These are phyloP conservation scores for Cryptus armator DNA, from an alignment of 2,888 invertebrate species.

Conservation along the genomic window DNA sequence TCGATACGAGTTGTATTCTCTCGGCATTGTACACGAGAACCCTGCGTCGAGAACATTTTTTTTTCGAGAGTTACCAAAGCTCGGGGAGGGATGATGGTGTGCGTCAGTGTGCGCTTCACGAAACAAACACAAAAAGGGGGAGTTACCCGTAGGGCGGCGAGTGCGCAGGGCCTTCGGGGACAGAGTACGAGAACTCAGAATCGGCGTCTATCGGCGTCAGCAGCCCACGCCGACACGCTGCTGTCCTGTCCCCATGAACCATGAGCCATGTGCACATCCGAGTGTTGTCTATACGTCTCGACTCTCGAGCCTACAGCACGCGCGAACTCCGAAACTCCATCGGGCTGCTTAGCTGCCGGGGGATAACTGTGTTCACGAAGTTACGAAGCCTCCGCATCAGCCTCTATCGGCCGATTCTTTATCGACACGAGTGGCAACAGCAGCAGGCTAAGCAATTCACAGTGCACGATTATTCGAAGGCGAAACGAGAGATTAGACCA, in stretches of 20 bases:
- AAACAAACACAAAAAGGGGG: slow-evolving; percentile 49
- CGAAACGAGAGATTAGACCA: slow-evolving; percentile 21
- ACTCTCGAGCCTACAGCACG: neutral
- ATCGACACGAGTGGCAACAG: neutral
- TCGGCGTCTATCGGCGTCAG: slow-evolving; percentile 28
- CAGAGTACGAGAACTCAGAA: slow-evolving; percentile 26
- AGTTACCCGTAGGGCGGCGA: slow-evolving; percentile 45
- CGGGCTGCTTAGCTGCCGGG: no score
- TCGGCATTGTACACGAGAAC: neutral
- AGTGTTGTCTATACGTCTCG: slow-evolving; percentile 16
- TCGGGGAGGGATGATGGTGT: slow-evolving; percentile 64
- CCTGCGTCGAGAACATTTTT: neutral
- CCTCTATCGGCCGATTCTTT: slow-evolving; percentile 33
- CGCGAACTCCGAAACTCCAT: neutral
- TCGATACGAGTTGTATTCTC: slow-evolving; percentile 2
- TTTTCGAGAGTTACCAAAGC: slow-evolving; percentile 50
- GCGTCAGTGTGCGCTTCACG: slow-evolving; percentile 35
- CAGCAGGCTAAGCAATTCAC: neutral
- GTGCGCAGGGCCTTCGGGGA: slow-evolving; percentile 35
- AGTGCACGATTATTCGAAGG: neutral
- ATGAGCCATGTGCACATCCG: slow-evolving; percentile 38
- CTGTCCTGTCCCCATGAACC: slow-evolving; percentile 8
- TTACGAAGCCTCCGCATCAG: neutral
- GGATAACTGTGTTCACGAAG: neutral
- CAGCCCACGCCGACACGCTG: slow-evolving; percentile 51